A percentile compares a stretch with the other conserved stretches of the same genome.
These are phyloP conservation scores for Ciconia nigra DNA, from an alignment of 2,797 vertebrate species.

Conservation along the genomic window DNA sequence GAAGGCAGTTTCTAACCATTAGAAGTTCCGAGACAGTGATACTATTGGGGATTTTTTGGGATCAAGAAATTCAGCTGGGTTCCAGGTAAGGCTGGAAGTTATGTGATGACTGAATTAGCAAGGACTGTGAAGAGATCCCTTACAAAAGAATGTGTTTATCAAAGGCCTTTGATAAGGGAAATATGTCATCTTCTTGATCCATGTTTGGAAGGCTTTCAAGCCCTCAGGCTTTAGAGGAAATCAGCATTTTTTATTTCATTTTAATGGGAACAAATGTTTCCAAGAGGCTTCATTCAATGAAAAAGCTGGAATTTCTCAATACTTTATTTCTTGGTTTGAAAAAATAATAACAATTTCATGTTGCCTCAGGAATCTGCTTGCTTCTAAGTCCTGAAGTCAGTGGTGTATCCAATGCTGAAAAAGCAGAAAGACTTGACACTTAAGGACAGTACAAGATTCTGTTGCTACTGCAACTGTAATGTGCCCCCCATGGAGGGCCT, in stretches of 20 bases:
- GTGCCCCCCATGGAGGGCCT: not conserved
- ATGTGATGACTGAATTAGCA: not conserved
- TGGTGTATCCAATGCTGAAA: not conserved
- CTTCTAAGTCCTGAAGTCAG: not conserved
- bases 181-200: not conserved
- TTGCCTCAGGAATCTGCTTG: not conserved
- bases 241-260: not conserved
- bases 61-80: accelerated
- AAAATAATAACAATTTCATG: not conserved
- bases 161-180: not conserved
- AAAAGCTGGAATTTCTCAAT: not conserved
- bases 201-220: not conserved
- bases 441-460: not conserved
- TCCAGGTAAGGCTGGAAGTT: not conserved
- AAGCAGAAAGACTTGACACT: not conserved
- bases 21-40: not conserved
- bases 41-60: accelerated
- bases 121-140: not conserved
- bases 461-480: not conserved
- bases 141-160: not conserved
- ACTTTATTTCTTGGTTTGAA: not conserved
- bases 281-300: not conserved
- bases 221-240: not conserved
- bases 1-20: not conserved
- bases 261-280: not conserved